Conservation (phyloP, 2,113 vertebrate genomes). For the Percina caprodes region DNA sequence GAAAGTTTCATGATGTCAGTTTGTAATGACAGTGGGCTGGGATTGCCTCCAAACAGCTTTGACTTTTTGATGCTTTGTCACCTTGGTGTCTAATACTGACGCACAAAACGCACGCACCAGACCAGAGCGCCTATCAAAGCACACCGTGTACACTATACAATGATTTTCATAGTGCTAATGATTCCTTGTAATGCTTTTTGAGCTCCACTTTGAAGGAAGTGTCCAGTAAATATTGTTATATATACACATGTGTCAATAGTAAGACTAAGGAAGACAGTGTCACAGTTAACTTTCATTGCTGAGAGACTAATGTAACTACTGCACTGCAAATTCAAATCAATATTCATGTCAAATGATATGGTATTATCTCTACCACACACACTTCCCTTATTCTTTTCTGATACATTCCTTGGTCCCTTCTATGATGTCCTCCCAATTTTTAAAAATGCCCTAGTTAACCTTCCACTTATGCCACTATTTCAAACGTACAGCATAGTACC, state of each 20-base stretch:
- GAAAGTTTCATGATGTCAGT: background rate
- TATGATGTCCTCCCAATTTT: background rate
- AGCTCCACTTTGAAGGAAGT: background rate
- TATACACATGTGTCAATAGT: background rate
- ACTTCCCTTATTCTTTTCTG: background rate
- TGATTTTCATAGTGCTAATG: background rate
- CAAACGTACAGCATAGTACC: background rate
- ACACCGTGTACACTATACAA: background rate
- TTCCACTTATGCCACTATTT: background rate
- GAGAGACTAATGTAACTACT: conserved; percentile 31
- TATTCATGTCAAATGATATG: conserved; percentile 35
- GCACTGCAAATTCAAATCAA: conserved; percentile 37
- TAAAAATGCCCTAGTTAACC: conserved; percentile 25
- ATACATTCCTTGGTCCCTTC: conserved; percentile 60
- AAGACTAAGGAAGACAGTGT: conserved; percentile 40
- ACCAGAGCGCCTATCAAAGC: too few species aligned
- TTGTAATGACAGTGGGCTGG: background rate
- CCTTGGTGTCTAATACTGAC: too few species aligned
- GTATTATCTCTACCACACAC: conserved; percentile 15
- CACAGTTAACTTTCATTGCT: conserved; percentile 37
- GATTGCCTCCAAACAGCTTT: too few species aligned
- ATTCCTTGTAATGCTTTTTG: conserved; percentile 23
- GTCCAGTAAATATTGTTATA: conserved; percentile 12
- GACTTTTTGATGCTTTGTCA: too few species aligned
- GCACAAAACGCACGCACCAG: too few species aligned